phyloP scores from a whole-genome alignment of 2,113 vertebrate species.

The Cyprinodon variegatus region DNA sequence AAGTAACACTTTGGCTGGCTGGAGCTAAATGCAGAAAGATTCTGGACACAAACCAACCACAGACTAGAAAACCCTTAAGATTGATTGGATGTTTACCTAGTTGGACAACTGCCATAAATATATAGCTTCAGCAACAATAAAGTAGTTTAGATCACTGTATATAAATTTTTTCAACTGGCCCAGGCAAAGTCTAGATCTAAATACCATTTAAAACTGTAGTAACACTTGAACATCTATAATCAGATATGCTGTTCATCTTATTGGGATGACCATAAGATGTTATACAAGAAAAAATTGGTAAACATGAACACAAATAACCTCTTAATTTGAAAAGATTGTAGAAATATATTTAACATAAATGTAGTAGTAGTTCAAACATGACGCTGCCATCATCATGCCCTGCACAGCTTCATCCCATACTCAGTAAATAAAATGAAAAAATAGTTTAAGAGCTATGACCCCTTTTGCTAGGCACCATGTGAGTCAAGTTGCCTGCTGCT shows the following conservation, averaged over 20 bases:
- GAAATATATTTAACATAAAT: neutral
- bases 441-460: neutral
- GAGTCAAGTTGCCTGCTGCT: slow-evolving; percentile 28
- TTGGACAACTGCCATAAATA: neutral
- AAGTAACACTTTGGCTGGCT: neutral
- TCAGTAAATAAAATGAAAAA: neutral
- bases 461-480: neutral
- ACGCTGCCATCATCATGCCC: neutral
- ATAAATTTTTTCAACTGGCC: neutral
- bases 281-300: neutral
- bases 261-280: neutral
- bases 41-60: no score
- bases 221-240: neutral
- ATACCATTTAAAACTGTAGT: neutral
- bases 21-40: neutral
- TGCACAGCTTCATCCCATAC: neutral
- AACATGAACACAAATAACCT: neutral
- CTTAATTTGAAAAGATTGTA: neutral
- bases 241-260: neutral
- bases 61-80: neutral
- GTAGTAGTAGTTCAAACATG: neutral
- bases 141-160: neutral
- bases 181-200: neutral
- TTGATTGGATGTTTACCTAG: neutral
- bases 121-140: neutral